Percentiles rank a stretch among this genome's conserved stretches.
These are phyloP conservation scores for Hesperophylax magnus DNA, from an alignment of 1,140 invertebrate species.

Conservation along the genomic window DNA sequence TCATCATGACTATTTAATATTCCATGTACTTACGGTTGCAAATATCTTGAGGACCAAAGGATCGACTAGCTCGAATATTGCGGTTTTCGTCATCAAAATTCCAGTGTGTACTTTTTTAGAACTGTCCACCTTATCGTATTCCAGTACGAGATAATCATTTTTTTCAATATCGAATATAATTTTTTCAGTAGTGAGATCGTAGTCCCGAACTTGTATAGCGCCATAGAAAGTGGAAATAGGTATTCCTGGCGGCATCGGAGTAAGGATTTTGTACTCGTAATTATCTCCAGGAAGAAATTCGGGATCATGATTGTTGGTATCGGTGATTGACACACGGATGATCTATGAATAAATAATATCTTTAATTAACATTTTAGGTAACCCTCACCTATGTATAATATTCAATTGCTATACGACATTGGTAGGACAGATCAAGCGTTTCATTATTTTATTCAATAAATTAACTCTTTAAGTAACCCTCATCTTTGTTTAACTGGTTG, in stretches of 20 bases:
- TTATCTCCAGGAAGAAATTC: constrained; percentile 18
- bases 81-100: constrained; percentile 34
- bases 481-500: too few species aligned
- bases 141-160: constrained; percentile 43
- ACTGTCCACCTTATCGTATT: constrained; percentile 6
- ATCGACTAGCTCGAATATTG: constrained; percentile 21
- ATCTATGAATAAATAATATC: constrained; percentile 8
- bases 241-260: constrained; percentile 30
- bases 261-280: constrained; percentile 41
- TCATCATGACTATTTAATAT: neutral
- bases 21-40: constrained; percentile 41
- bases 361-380: too few species aligned
- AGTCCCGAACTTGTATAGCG: constrained; percentile 39
- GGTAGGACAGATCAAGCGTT: too few species aligned
- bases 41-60: constrained; percentile 21
- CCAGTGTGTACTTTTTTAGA: constrained; percentile 30
- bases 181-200: constrained; percentile 42
- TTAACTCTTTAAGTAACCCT: too few species aligned
- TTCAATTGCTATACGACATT: too few species aligned
- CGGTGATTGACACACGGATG: neutral
- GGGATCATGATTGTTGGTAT: constrained; percentile 51
- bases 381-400: too few species aligned
- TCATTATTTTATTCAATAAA: too few species aligned
- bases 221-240: constrained; percentile 29
- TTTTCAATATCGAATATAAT: constrained; percentile 41